Evolutionary conservation across 2,797 vertebrate species (phyloP).

Genomic region (Centroberyx gerrardi): DNA sequence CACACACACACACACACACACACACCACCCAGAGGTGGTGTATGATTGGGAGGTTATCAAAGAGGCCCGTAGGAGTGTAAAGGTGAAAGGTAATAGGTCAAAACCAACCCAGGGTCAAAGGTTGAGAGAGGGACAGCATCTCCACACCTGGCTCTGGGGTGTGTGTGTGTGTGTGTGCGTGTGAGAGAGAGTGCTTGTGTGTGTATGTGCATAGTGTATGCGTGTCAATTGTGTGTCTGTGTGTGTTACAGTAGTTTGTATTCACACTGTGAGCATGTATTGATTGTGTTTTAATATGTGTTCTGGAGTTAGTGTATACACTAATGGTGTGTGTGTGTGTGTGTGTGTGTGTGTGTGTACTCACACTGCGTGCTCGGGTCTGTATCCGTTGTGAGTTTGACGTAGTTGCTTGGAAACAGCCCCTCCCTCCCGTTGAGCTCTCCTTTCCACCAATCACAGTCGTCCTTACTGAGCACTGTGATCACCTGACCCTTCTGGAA

Average conservation of each 20-base stretch:
- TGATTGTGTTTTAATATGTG: constrained; percentile 31
- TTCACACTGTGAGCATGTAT: constrained; percentile 34
- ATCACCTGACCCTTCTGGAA: constrained; percentile 98
- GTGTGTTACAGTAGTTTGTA: constrained; percentile 25
- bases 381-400: constrained; percentile 96
- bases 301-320: constrained; percentile 12
- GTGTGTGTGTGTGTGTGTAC: constrained; percentile 76
- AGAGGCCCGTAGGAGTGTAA: constrained; percentile 78
- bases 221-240: constrained; percentile 10
- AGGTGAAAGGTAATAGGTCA: constrained; percentile 65
- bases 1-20: constrained; percentile 60
- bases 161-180: constrained; percentile 21
- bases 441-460: constrained; percentile 99
- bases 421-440: constrained; percentile 95
- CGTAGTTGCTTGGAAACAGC: constrained; percentile 99
- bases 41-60: constrained; percentile 70
- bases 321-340: constrained; percentile 27
- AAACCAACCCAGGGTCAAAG: constrained; percentile 68
- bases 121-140: constrained; percentile 76
- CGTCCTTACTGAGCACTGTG: constrained; percentile 96
- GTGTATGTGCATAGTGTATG: constrained; percentile 1
- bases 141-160: constrained; percentile 78
- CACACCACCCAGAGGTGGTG: constrained; percentile 73
- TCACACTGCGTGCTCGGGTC: constrained; percentile 99
- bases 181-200: constrained; percentile 20